These are phyloP conservation scores for Gallinago jamesoni DNA, from an alignment of 2,113 vertebrate genomes.

Conservation along the genomic window DNA sequence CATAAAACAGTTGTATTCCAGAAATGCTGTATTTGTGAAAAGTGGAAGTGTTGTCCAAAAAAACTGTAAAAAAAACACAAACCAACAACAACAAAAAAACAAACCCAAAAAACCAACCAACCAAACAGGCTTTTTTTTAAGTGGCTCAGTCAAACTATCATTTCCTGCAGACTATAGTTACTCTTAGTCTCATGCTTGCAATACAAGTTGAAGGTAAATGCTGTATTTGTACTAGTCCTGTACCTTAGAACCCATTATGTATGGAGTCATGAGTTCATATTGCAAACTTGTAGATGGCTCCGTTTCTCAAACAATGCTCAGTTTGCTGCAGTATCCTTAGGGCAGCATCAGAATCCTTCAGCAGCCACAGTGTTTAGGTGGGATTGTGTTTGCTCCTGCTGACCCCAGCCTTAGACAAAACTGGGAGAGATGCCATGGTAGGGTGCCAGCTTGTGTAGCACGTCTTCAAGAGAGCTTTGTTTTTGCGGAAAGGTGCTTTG, in stretches of 20 bases:
- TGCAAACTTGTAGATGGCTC: background rate
- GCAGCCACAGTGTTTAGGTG: background rate
- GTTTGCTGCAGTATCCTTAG: background rate
- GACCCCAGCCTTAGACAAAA: background rate
- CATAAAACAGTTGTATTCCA: constrained; percentile 15
- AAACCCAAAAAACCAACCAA: too few relatives aligned
- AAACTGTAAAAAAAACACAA: background rate
- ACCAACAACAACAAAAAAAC: too few relatives aligned
- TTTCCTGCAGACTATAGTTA: background rate
- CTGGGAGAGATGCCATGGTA: background rate
- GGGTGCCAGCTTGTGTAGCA: background rate
- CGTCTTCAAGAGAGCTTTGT: background rate
- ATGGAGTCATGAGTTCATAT: background rate
- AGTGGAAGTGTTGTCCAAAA: background rate
- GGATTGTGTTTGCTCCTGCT: background rate
- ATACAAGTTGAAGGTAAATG: background rate
- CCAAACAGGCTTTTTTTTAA: background rate
- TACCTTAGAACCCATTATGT: background rate
- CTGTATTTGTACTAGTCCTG: background rate
- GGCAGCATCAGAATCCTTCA: background rate
- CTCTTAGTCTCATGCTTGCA: background rate
- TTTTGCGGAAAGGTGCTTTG: background rate
- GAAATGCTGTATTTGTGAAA: background rate
- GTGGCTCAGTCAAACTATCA: background rate
- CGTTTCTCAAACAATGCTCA: background rate